A percentile compares a stretch with the other conserved stretches of the same genome.
phyloP scores from a whole-genome alignment of 2,888 invertebrate species.

The Plebejus anna region DNA sequence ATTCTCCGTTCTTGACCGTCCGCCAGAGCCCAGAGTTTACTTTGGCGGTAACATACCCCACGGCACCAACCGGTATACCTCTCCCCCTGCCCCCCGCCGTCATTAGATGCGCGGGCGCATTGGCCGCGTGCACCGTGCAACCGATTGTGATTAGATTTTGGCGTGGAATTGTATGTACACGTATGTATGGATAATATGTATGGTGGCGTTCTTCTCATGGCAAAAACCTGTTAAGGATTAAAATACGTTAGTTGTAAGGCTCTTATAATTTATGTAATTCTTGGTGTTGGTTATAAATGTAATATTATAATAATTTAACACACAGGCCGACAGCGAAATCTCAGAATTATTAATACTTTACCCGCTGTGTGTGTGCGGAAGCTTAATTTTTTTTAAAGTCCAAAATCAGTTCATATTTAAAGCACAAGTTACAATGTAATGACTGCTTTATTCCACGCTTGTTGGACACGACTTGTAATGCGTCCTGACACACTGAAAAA shows the following conservation, averaged over 20 bases:
- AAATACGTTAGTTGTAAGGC: too few species aligned
- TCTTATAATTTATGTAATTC: too few species aligned
- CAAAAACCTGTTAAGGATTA: not conserved
- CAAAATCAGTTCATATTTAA: not conserved
- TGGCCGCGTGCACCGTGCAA: slow-evolving; percentile 61
- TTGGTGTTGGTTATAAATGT: too few species aligned
- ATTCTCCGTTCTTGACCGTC: too few species aligned
- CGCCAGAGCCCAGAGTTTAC: not conserved
- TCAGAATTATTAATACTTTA: too few species aligned
- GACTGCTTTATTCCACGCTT: not conserved
- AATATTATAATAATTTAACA: too few species aligned
- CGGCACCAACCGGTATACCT: slow-evolving; percentile 59
- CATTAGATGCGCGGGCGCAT: slow-evolving; percentile 77
- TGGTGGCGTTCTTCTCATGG: not conserved
- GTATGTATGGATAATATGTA: not conserved
- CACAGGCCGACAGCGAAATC: too few species aligned
- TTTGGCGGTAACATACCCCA: slow-evolving; percentile 51
- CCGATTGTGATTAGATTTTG: slow-evolving; percentile 53
- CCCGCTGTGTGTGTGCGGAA: too few species aligned
- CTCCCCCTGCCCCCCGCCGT: slow-evolving; percentile 52
- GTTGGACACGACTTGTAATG: not conserved
- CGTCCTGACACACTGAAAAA: slow-evolving; percentile 1
- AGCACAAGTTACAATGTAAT: not conserved
- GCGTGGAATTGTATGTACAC: slow-evolving; percentile 44
- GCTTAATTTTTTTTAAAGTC: not conserved